phyloP scores from a whole-genome alignment of 23 tunicate species.

The Aplidium turbinatum region DNA sequence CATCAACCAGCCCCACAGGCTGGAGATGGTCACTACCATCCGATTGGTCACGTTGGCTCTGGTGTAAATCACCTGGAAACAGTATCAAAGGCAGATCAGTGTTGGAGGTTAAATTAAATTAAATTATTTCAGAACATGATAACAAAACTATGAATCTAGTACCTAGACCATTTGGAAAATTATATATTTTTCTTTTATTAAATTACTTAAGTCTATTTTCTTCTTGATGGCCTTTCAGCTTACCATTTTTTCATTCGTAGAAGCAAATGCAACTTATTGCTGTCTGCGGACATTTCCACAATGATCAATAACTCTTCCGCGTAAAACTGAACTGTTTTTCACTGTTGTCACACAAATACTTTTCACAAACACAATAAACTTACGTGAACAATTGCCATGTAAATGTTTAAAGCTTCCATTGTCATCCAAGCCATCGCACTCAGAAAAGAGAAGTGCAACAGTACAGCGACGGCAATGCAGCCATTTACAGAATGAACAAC shows the following conservation, averaged over 20 bases:
- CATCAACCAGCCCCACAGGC: constrained; percentile 27
- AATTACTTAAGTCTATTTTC: too few species aligned
- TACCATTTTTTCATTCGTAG: too few species aligned
- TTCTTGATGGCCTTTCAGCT: too few species aligned
- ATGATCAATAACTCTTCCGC: too few species aligned
- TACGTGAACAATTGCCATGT: constrained; percentile 57
- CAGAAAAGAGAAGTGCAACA: constrained; percentile 60
- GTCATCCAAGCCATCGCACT: constrained; percentile 73
- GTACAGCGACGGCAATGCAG: constrained; percentile 56
- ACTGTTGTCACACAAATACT: neutral
- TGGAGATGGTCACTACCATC: neutral
- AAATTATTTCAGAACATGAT: too few species aligned
- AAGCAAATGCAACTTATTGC: too few species aligned
- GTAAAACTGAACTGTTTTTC: too few species aligned
- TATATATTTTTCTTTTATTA: too few species aligned
- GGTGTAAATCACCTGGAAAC: constrained; percentile 4
- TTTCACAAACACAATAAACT: neutral
- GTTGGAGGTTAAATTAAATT: too few species aligned
- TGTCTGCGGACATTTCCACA: too few species aligned
- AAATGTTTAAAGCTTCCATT: constrained; percentile 74
- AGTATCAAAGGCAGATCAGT: too few species aligned
- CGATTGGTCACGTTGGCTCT: neutral
- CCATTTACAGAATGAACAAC: neutral
- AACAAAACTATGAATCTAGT: too few species aligned
- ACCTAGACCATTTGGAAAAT: neutral